Conservation (phyloP, 1,140 invertebrate species). For the Lanistes nyassanus region DNA sequence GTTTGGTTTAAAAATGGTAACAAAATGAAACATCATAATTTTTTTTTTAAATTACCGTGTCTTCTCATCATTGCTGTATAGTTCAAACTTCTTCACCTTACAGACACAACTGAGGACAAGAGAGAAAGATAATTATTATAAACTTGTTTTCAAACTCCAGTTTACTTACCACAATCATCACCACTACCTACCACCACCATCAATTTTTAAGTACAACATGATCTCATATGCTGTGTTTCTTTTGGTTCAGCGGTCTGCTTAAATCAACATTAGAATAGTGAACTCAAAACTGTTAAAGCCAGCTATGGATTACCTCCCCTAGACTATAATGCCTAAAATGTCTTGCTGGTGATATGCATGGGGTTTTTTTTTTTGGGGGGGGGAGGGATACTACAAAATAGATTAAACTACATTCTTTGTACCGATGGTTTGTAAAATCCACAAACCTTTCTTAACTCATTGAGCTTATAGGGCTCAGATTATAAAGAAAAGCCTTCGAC, state of each 20-base stretch:
- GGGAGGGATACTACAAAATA: no score
- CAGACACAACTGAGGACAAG: slow-evolving; percentile 39
- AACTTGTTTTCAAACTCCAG: background rate
- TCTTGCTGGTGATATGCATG: no score
- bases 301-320: no score
- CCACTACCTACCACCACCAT: background rate
- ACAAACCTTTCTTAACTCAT: no score
- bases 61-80: slow-evolving; percentile 55
- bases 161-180: background rate
- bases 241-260: background rate
- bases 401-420: no score
- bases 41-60: slow-evolving; percentile 34
- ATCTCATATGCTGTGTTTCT: background rate
- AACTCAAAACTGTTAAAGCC: background rate
- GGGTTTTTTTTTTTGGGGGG: no score
- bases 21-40: no score
- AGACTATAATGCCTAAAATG: no score
- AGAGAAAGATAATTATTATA: slow-evolving; percentile 1
- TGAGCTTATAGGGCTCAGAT: no score
- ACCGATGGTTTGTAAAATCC: no score
- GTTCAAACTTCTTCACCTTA: slow-evolving; percentile 34
- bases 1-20: background rate
- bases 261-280: background rate
- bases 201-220: background rate
- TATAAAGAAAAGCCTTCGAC: no score